Evolutionary conservation across 92 coral and sea anemone species (phyloP).

Genomic region (Epizoanthus scotinus): DNA sequence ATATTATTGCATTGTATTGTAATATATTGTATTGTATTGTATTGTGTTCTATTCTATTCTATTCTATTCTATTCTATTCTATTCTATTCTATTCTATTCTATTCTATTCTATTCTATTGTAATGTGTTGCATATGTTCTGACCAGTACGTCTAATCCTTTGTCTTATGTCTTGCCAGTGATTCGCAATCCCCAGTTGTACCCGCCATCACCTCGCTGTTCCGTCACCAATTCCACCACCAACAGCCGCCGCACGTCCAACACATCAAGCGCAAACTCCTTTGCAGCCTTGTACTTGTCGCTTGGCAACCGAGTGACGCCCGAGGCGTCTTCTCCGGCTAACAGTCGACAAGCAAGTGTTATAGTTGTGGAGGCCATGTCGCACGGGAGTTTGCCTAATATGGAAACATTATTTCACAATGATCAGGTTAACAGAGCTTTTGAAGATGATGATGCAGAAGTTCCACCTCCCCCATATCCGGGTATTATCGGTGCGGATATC

Average conservation of each 20-base stretch:
- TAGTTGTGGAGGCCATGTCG: neutral
- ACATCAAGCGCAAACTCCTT: neutral
- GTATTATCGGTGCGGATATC: conserved; percentile 33
- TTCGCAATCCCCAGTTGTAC: conserved; percentile 76
- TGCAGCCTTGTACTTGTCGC: neutral
- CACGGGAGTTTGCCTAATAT: neutral
- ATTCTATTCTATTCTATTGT: too few species aligned
- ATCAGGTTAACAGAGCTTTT: conserved; percentile 7
- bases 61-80: too few species aligned
- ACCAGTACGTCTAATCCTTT: neutral
- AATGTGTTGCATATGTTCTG: too few species aligned
- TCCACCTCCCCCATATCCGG: conserved; percentile 79
- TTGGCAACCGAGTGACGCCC: neutral
- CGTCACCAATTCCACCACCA: conserved; percentile 29
- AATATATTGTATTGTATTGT: too few species aligned
- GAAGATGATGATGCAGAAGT: conserved; percentile 53
- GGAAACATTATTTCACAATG: neutral
- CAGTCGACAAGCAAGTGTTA: neutral
- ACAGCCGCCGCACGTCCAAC: conserved; percentile 13
- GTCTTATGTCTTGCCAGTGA: conserved; percentile 35
- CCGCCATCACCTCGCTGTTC: conserved; percentile 73
- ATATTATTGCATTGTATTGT: too few species aligned
- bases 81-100: too few species aligned
- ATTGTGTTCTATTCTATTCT: too few species aligned
- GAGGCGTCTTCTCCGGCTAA: neutral